Conservation (phyloP, 2,888 invertebrate genomes). For the Zhengitettix transpicula region DNA sequence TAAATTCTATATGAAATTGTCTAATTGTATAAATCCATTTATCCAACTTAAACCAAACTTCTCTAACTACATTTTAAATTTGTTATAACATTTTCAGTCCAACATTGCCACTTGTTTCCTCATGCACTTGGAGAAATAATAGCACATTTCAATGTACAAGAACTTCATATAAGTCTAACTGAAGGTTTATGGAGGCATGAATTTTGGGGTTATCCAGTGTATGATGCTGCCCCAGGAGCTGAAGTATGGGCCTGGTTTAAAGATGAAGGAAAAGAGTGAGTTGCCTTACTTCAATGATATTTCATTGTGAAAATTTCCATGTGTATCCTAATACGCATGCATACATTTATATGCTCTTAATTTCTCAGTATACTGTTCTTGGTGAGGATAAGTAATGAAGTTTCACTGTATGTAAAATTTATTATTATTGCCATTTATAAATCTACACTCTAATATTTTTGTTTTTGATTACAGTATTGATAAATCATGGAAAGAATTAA, state of each 20-base stretch:
- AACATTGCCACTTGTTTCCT: constrained; percentile 76
- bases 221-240: constrained; percentile 83
- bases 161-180: constrained; percentile 79
- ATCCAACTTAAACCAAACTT: too few species aligned
- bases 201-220: constrained; percentile 85
- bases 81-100: constrained; percentile 43
- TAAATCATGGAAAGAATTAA: constrained; percentile 71
- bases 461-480: constrained; percentile 42
- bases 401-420: too few species aligned
- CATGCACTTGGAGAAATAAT: constrained; percentile 78
- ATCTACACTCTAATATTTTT: neutral
- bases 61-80: too few species aligned
- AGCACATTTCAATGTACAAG: constrained; percentile 66
- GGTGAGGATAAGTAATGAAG: too few species aligned
- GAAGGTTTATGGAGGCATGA: constrained; percentile 89
- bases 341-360: too few species aligned
- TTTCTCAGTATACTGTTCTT: too few species aligned
- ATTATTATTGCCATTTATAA: too few species aligned
- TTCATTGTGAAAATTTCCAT: neutral
- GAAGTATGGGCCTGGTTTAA: constrained; percentile 91
- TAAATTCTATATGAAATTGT: too few species aligned
- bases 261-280: constrained; percentile 34
- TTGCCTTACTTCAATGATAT: neutral
- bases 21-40: too few species aligned
- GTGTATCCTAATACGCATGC: neutral